Conservation (phyloP, 2,113 vertebrate species). For the Ariopsis seemanni region DNA sequence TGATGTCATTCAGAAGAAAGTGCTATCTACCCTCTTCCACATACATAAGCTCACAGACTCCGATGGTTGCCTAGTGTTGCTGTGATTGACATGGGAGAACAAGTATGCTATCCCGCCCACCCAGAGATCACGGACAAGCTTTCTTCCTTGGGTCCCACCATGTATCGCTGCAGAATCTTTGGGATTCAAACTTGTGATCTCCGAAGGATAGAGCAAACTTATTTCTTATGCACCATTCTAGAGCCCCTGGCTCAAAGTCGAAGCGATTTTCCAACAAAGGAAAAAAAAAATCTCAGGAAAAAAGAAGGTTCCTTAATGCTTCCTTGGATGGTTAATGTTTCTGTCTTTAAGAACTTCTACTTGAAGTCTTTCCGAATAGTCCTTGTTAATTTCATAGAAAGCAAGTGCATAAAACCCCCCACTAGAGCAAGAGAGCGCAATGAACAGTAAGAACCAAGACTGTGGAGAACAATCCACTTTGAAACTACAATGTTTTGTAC, state of each 20-base stretch:
- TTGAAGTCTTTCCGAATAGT: not conserved
- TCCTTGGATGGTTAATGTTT: not conserved
- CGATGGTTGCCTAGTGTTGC: no score
- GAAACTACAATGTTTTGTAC: conserved; percentile 57
- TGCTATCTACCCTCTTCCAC: not conserved
- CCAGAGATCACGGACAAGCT: not conserved
- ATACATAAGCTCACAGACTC: not conserved
- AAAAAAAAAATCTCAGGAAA: no score
- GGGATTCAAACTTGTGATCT: not conserved
- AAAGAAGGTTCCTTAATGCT: not conserved
- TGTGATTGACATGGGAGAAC: not conserved
- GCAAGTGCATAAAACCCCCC: not conserved
- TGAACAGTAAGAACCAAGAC: not conserved
- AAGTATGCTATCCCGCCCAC: not conserved
- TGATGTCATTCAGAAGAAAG: conserved; percentile 3
- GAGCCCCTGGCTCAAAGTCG: not conserved
- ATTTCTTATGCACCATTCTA: not conserved
- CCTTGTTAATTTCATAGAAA: not conserved
- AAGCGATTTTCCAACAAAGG: not conserved
- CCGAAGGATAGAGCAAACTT: not conserved
- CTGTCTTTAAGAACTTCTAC: not conserved
- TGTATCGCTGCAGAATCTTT: not conserved
- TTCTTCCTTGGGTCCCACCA: not conserved
- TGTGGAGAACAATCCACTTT: conserved; percentile 59
- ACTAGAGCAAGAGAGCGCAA: not conserved